A percentile compares a stretch with the other conserved stretches of the same genome.
Evolutionary conservation across 2,113 vertebrate species (phyloP).

Genomic region (Osmerus eperlanus): DNA sequence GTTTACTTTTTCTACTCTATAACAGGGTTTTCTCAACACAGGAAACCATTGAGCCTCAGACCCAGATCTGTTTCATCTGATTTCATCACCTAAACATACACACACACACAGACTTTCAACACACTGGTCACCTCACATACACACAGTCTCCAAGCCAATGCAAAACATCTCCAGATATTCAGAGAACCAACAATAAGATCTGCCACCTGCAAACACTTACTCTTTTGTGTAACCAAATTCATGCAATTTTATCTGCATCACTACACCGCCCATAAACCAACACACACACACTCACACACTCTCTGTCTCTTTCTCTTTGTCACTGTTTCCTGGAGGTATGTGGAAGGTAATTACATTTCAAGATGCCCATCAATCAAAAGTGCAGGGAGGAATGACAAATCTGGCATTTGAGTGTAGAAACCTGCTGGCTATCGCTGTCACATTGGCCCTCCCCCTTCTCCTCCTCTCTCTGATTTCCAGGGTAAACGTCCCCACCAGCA

Average conservation of each 20-base stretch:
- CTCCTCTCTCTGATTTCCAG: conserved; percentile 34
- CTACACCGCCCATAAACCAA: not conserved
- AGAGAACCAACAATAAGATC: not conserved
- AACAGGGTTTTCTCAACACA: not conserved
- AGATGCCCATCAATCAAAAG: conserved; percentile 3
- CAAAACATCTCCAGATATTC: not conserved
- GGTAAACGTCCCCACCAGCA: conserved; percentile 47
- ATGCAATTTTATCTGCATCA: too few relatives aligned
- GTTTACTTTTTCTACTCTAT: too few relatives aligned
- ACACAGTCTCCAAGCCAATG: not conserved
- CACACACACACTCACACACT: conserved; percentile 1
- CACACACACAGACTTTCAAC: not conserved
- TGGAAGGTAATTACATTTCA: conserved; percentile 33
- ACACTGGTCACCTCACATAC: not conserved
- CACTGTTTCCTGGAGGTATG: conserved; percentile 30
- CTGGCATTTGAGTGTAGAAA: conserved; percentile 37
- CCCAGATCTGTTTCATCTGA: not conserved
- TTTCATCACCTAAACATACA: not conserved
- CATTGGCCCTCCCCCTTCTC: conserved; percentile 12
- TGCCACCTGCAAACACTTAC: too few relatives aligned
- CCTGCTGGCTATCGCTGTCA: conserved; percentile 26
- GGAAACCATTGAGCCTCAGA: too few relatives aligned
- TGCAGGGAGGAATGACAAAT: conserved; percentile 14
- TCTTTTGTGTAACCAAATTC: too few relatives aligned
- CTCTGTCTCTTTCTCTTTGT: not conserved